These are phyloP conservation scores for Thyatira batis DNA, from an alignment of 2,888 invertebrate species.

Conservation along the genomic window DNA sequence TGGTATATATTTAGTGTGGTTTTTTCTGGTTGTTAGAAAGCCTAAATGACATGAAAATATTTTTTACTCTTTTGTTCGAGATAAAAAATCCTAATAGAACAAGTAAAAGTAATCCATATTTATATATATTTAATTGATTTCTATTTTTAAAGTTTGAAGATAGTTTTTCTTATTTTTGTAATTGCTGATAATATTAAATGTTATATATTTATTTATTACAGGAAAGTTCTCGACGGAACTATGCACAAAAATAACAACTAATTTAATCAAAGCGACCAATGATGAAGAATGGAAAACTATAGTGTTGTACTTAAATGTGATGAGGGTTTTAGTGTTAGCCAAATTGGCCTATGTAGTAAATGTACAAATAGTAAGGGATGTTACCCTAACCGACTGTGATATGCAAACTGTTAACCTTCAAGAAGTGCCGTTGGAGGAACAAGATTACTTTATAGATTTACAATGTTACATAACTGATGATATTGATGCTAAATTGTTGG, in stretches of 20 bases:
- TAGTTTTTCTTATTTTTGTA: too few relatives aligned
- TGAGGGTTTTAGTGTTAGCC: slow-evolving; percentile 63
- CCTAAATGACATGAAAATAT: too few relatives aligned
- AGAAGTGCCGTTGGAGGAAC: slow-evolving; percentile 62
- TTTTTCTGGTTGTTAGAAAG: too few relatives aligned
- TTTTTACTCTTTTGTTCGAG: too few relatives aligned
- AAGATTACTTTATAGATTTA: slow-evolving; percentile 73
- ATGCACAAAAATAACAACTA: slow-evolving; percentile 56
- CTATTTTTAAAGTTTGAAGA: too few relatives aligned
- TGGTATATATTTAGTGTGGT: background rate
- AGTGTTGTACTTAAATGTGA: slow-evolving; percentile 64
- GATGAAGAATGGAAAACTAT: slow-evolving; percentile 68
- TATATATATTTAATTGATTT: too few relatives aligned
- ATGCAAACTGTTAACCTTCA: slow-evolving; percentile 60
- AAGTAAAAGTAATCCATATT: too few relatives aligned
- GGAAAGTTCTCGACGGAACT: slow-evolving; percentile 71
- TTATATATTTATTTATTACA: slow-evolving; percentile 35
- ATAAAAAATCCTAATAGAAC: too few relatives aligned
- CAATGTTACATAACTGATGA: slow-evolving; percentile 83
- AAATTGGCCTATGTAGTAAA: slow-evolving; percentile 69
- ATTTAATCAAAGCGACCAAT: slow-evolving; percentile 57
- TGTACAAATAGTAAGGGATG: slow-evolving; percentile 74
- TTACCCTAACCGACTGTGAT: slow-evolving; percentile 65
- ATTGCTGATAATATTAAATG: too few relatives aligned
- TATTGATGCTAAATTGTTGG: slow-evolving; percentile 78